Evolutionary conservation across 92 coral and sea anemone genomes (phyloP), one percentile per base, ranked within the genome.

Genomic region (Montipora capitata): DNA sequence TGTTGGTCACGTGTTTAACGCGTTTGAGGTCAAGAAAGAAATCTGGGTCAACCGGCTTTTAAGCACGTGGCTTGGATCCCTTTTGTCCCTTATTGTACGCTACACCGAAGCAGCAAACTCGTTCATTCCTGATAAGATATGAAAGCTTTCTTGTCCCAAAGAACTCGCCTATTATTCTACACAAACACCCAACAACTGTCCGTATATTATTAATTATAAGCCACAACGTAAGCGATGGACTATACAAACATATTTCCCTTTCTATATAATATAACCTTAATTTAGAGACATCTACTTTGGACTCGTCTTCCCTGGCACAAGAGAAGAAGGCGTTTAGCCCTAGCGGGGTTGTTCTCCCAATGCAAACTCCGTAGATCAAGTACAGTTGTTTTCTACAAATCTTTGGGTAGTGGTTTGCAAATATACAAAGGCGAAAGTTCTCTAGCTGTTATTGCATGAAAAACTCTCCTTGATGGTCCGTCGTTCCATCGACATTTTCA

Each of bases 381-480:
- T 45, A 45, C 86, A 42, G 58, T 20, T 41, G 70, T 52, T 58
- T 82, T 15, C 86, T 82, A 82, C 77, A 82, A 82, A 82, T 71
- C 78, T 44, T 56, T 39, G 38, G 66, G 49, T 80, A 48, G 67
- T 80, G 75, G 49, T 10, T 72, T 78, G 52, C 7, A 58, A 82
- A 82, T 82, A 71, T 82, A 82, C 86, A 82, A 82, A 70, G 69
- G 71, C 56, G 16, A 44, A 69, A 82, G 68, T 41, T 82, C 68
- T 70, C 86, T 82, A 20, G 69, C 35, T 80, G 80, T 85, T 95
- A 91, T 95, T 72, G 93, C 87, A 89, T 81, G 89, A 87, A 93
- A 92, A 89, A 94, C 86, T 95, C 98, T 39, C 90, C 89, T 78
- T 91, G 91, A 68, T 93, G 93, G 68, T 95, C 95, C 39, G 88